These are phyloP conservation scores for Thereva unica DNA, from an alignment of 2,888 invertebrate genomes.

Conservation along the genomic window DNA sequence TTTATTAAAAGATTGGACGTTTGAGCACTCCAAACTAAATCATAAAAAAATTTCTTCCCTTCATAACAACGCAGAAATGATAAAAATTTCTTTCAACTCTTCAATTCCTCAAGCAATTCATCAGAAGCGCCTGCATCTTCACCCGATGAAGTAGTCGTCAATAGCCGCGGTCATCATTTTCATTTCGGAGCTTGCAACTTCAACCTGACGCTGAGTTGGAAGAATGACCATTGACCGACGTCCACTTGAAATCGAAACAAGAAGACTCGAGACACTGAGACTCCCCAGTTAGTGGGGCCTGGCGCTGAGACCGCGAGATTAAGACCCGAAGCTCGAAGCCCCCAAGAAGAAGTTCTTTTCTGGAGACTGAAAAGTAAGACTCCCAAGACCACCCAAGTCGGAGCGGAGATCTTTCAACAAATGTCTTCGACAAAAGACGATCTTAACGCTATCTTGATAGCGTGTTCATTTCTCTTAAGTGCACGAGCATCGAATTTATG, in stretches of 20 bases:
- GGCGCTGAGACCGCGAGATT: constrained; percentile 27
- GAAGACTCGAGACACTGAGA: constrained; percentile 31
- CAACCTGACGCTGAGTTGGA: constrained; percentile 23
- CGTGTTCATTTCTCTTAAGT: constrained; percentile 32
- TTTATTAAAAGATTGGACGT: too few relatives aligned
- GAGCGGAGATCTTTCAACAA: constrained; percentile 31
- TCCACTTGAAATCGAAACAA: constrained; percentile 29
- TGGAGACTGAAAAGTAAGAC: not conserved
- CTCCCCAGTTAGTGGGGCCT: constrained; percentile 27
- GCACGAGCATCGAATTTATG: constrained; percentile 33
- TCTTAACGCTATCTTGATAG: constrained; percentile 36
- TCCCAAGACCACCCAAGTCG: constrained; percentile 39
- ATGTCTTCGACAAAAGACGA: constrained; percentile 38
- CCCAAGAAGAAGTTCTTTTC: too few relatives aligned
- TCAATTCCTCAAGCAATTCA: too few relatives aligned
- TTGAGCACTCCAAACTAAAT: too few relatives aligned
- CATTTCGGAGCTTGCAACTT: not conserved
- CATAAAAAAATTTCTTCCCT: too few relatives aligned
- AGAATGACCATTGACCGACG: constrained; percentile 34
- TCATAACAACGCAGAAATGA: too few relatives aligned
- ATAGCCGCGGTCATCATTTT: too few relatives aligned
- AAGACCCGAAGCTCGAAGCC: not conserved
- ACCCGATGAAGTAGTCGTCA: too few relatives aligned
- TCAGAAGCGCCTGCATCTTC: too few relatives aligned
- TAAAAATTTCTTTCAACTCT: too few relatives aligned